Conservation (phyloP, 2,113 vertebrate species). For the Struthio camelus region DNA sequence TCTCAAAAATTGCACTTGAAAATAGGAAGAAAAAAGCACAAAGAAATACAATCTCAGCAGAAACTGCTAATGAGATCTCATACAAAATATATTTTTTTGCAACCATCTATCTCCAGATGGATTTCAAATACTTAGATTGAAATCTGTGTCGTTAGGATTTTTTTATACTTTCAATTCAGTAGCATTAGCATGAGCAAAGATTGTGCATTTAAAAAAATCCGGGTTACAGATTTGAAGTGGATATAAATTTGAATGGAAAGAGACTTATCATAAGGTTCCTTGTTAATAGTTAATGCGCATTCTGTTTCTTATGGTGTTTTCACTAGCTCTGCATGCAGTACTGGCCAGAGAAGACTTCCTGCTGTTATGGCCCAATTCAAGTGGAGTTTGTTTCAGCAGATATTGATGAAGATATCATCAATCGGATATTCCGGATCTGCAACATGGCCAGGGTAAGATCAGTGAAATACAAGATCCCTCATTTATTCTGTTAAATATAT, state of each 20-base stretch:
- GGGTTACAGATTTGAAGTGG: not conserved
- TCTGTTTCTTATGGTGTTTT: not conserved
- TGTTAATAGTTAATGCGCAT: not conserved
- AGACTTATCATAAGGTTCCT: not conserved
- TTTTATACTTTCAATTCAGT: not conserved
- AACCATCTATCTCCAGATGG: conserved; percentile 21
- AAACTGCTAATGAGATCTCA: conserved; percentile 54
- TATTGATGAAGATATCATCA: conserved; percentile 97
- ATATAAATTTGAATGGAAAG: not conserved
- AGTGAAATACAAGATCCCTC: not conserved
- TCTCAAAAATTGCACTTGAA: conserved; percentile 56
- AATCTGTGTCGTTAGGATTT: not conserved
- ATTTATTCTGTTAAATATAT: not conserved
- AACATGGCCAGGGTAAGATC: conserved; percentile 93
- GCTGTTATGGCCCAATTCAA: conserved; percentile 95
- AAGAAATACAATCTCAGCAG: conserved; percentile 38
- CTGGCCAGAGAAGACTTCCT: conserved; percentile 96
- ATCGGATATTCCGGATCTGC: conserved; percentile 97
- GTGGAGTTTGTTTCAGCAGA: conserved; percentile 98
- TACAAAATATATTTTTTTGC: not conserved
- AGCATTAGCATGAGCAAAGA: not conserved
- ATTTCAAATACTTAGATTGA: conserved; percentile 16
- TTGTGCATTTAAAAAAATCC: not conserved
- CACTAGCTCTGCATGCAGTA: conserved; percentile 95
- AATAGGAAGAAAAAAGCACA: not conserved